Base-by-base conservation (phyloP, 2,113 vertebrate species). In the Mirounga angustirostris region DNA sequence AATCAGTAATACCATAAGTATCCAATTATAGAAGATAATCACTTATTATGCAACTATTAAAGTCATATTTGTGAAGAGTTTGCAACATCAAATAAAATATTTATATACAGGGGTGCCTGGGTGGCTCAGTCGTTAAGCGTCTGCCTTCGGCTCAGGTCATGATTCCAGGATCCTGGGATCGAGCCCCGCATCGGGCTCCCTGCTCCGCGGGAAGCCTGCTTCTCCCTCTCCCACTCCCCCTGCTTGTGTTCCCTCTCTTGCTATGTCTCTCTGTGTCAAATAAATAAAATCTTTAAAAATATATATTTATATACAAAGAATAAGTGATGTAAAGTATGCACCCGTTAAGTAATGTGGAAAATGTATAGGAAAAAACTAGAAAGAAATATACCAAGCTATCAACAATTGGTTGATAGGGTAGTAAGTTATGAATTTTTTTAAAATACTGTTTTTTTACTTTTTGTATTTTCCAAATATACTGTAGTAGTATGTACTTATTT, bases 391-490 rank as follows among this genome's bases (percentile, higher is more conserved):
- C 28, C 83, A 94, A 28, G 7, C 33, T 54, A 43, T 16, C 56
- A 83, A 24, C 7, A 93, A 4, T 94, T 26, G 0, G 43, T 79
- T 63, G 61, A 54, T 14, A 46, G 2, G 7, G 9, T 81, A 79
- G 26, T 43, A 83, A 96, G 16, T 1, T 91, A 61, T 43, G 36
- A 79, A 79, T 93, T 85, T 84, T 84, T 54, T 58, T 16, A 16
- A 30, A 46, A 46, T 46, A 46, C 13, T 52, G 5, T 15, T 71
- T 69, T 92, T 59, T 22, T 46, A 54, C 14, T 94, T 92, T 95
- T 82, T 82, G 12, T 15, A 54, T 96, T 95, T 96, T 91, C 65
- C 6, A 86, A 95, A 87, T 73, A 50, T 58, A 80, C 43, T 78
- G 16, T 40, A 67, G 33, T 69, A 85, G 9, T 59, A 54, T 82